phyloP scores from a whole-genome alignment of 2,888 invertebrate species.

The Brenthis hecate region DNA sequence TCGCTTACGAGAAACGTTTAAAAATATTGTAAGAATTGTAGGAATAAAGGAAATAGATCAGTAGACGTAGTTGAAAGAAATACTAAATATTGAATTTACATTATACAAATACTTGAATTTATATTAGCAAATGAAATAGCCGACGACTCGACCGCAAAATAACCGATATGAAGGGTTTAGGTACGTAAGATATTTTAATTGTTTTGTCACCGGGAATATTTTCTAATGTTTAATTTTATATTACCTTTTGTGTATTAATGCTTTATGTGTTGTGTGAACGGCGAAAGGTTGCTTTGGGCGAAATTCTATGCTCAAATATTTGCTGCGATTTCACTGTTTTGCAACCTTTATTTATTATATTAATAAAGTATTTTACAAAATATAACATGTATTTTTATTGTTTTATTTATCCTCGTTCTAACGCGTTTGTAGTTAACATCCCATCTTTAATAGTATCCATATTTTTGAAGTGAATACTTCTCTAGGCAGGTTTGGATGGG shows the following conservation, averaged over 20 bases:
- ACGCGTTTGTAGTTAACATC: too few species aligned
- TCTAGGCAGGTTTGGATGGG: too few species aligned
- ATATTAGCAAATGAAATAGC: background rate
- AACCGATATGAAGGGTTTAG: conserved; percentile 4
- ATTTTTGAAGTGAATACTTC: too few species aligned
- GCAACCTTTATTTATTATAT: conserved; percentile 79
- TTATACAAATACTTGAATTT: background rate
- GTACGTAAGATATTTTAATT: conserved; percentile 11
- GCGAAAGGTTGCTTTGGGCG: conserved; percentile 52
- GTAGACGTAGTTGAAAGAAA: conserved; percentile 14
- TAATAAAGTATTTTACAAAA: conserved; percentile 77
- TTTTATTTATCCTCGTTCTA: conserved; percentile 5
- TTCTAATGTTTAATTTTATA: conserved; percentile 50
- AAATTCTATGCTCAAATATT: conserved; percentile 48
- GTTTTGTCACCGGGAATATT: conserved; percentile 13
- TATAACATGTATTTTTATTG: conserved; percentile 20
- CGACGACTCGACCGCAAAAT: background rate
- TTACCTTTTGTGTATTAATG: conserved; percentile 57
- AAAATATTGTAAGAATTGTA: conserved; percentile 20
- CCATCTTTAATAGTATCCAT: too few species aligned
- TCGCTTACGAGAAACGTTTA: conserved; percentile 22
- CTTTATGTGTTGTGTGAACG: conserved; percentile 48
- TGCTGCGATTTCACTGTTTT: conserved; percentile 71
- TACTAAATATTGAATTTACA: background rate
- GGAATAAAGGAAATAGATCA: conserved; percentile 26